Percentiles rank a stretch among this genome's conserved stretches.
Conservation (phyloP, 2,113 vertebrate genomes). For the Hylia prasina region DNA sequence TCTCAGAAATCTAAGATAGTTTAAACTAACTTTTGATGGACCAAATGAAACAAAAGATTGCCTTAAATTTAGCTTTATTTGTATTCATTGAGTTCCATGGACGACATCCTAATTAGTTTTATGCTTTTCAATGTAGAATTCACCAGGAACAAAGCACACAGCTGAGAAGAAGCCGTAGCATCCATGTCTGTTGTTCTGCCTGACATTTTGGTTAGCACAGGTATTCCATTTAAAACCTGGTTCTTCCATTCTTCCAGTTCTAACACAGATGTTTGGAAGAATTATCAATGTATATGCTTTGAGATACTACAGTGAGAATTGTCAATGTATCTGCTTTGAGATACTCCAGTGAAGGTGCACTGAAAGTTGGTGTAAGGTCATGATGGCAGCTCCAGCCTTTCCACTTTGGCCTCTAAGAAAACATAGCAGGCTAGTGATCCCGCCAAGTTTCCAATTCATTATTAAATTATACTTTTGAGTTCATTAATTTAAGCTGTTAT, state of each 20-base stretch:
- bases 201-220: neutral
- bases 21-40: neutral
- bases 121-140: neutral
- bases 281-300: neutral
- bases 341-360: neutral
- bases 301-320: neutral
- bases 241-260: neutral
- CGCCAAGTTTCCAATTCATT: neutral
- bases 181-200: neutral
- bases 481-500: neutral
- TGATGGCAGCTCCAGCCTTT: neutral
- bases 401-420: neutral
- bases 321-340: neutral
- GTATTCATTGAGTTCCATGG: neutral
- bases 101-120: neutral
- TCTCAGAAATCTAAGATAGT: neutral
- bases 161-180: neutral
- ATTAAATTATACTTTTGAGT: neutral
- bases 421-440: neutral
- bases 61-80: neutral
- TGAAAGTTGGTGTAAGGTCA: neutral
- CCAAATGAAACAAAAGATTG: neutral
- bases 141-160: fast-evolving
- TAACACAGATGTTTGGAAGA: neutral
- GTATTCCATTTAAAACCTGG: neutral